Base-by-base conservation (phyloP, 2,113 vertebrate species). In the Plecturocebus donacophilus region DNA sequence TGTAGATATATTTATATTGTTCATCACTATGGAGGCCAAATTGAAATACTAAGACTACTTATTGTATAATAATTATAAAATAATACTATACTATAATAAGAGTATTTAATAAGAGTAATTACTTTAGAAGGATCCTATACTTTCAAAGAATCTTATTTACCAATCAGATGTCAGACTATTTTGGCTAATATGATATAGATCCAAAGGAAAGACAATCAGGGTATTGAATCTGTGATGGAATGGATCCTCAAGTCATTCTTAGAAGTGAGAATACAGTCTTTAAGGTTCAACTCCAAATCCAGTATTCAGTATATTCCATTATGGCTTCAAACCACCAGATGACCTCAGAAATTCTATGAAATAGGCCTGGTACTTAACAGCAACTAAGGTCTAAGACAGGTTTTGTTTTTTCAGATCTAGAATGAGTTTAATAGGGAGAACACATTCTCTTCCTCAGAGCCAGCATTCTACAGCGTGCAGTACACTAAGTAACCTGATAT, bases 21-120 rank as follows among this genome's bases (percentile, higher is more conserved):
- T 12, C 40, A 97, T 91, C 70, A 96, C 68, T 75, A 97, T 95
- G n/a, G 32, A 90, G n/a, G 45, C 42, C 30, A 94, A 96, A 84
- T 9, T 79, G 56, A 94, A 42, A 94, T 96, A 75, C 35, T 92
- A 96, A 92, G 38, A 56, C 87, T 49, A 87, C 98, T 97, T 87
- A 94, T 90, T 94, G 96, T 49, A 79, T 56, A 54, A 19, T 38
- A 47, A 76, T 47, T 76, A 47, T 32, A 47, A 47, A 47, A 76
- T 45, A 32, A 42, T 47, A 8, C 14, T 14, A 35, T 80, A 76
- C 12, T 40, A 56, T 56, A 54, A 13, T 47, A 82, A 64, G 42
- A 45, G 42, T 17, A 76, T 13, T 42, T 45, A 45, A 30, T 45
- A 76, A 17, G 12, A 91, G 35, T 85, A 86, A 92, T 70, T 90